A percentile compares a stretch with the other conserved stretches of the same genome.
phyloP scores from a whole-genome alignment of 2,113 vertebrate species.

The Arenaria interpres region DNA sequence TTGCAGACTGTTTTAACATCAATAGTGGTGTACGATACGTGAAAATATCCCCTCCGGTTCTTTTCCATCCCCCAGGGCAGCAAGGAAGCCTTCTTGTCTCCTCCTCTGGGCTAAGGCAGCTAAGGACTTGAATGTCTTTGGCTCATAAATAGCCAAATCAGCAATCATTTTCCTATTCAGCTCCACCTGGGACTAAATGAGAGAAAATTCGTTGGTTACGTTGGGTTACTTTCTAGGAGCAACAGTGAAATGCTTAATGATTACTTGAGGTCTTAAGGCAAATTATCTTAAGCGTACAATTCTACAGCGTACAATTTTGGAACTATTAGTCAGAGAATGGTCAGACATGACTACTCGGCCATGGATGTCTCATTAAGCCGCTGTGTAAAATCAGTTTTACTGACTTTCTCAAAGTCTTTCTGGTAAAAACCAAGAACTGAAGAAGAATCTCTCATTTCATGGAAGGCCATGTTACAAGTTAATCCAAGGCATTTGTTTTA shows the following conservation, averaged over 20 bases:
- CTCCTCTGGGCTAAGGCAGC: conserved; percentile 85
- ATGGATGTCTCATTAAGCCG: neutral
- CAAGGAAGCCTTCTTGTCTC: conserved; percentile 86
- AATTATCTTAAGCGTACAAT: neutral
- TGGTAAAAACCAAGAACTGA: neutral
- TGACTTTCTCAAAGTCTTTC: neutral
- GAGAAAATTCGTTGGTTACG: neutral
- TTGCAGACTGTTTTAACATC: neutral
- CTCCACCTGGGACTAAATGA: conserved; percentile 84
- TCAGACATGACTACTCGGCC: neutral
- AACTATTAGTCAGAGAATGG: neutral
- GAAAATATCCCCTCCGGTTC: conserved; percentile 91
- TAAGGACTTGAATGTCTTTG: conserved; percentile 88
- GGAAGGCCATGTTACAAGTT: neutral
- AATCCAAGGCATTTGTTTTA: neutral
- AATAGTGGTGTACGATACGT: conserved; percentile 80
- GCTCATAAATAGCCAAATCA: conserved; percentile 90
- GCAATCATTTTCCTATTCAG: conserved; percentile 89
- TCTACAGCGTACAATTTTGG: neutral
- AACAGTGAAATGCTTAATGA: neutral
- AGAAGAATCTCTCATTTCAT: neutral
- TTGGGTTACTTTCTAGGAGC: neutral
- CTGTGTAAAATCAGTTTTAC: neutral
- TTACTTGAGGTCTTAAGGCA: neutral
- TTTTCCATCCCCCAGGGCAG: conserved; percentile 85